Percentiles rank a stretch among this genome's conserved stretches.
phyloP scores from a whole-genome alignment of 2,113 vertebrate species.

The Tragelaphus buxtoni region DNA sequence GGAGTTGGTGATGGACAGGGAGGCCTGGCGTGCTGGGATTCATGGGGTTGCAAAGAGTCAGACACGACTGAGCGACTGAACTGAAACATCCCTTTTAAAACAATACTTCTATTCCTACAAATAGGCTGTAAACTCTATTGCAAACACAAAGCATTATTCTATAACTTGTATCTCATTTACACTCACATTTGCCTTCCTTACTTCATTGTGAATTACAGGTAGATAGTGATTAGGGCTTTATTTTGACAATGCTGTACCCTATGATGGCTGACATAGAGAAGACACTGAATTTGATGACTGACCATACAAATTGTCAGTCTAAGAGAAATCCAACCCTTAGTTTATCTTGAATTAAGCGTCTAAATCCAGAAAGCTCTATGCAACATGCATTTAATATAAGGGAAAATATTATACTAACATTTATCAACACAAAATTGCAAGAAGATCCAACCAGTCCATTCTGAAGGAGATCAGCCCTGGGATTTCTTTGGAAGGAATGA shows the following conservation, averaged over 20 bases:
- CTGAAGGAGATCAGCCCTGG: too few relatives aligned
- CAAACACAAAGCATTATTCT: not conserved
- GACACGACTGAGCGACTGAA: too few relatives aligned
- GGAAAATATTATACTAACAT: not conserved
- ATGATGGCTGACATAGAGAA: not conserved
- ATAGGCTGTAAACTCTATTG: not conserved
- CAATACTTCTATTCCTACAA: not conserved
- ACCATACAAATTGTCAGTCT: not conserved
- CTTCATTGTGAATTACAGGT: not conserved
- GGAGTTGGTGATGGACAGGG: too few relatives aligned
- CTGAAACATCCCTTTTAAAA: too few relatives aligned
- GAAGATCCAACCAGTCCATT: too few relatives aligned
- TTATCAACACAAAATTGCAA: not conserved
- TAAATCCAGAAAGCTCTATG: not conserved
- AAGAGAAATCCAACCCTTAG: not conserved
- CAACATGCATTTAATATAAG: not conserved
- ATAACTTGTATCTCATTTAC: not conserved
- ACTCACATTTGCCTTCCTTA: not conserved
- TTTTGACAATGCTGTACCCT: not conserved
- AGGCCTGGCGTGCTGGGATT: too few relatives aligned
- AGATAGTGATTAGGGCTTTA: not conserved
- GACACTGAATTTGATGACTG: not conserved
- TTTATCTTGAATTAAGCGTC: not conserved
- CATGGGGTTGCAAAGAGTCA: too few relatives aligned
- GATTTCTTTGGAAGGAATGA: too few relatives aligned